These are phyloP conservation scores for Epinotia bilunana DNA, from an alignment of 2,888 invertebrate genomes.

Conservation along the genomic window DNA sequence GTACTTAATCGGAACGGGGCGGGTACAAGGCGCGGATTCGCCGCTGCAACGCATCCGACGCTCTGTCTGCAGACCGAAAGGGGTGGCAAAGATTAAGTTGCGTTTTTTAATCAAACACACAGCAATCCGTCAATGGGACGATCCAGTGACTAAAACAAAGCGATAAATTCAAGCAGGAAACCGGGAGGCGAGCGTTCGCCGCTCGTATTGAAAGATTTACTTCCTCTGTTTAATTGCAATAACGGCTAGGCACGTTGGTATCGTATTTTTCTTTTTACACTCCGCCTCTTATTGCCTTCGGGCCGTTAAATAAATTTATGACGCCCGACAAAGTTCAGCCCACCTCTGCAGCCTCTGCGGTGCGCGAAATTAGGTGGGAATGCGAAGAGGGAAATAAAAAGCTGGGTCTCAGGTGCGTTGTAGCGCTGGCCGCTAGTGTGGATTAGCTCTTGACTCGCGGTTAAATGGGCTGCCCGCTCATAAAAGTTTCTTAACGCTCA, in stretches of 20 bases:
- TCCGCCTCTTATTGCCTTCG: slow-evolving; percentile 83
- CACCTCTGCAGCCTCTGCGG: slow-evolving; percentile 75
- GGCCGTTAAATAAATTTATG: slow-evolving; percentile 85
- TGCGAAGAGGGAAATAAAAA: slow-evolving; percentile 80
- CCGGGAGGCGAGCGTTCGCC: slow-evolving; percentile 78
- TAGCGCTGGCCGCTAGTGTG: slow-evolving; percentile 63
- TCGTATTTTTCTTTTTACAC: slow-evolving; percentile 85
- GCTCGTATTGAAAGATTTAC: slow-evolving; percentile 85
- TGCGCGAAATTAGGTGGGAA: slow-evolving; percentile 80
- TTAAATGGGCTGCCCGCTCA: slow-evolving; percentile 77
- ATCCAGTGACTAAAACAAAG: slow-evolving; percentile 82
- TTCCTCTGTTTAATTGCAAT: slow-evolving; percentile 85
- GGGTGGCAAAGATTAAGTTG: slow-evolving; percentile 71
- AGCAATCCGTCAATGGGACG: slow-evolving; percentile 82
- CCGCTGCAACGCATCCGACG: slow-evolving; percentile 47
- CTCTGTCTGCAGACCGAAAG: slow-evolving; percentile 54
- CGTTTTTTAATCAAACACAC: slow-evolving; percentile 83
- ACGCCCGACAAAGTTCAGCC: slow-evolving; percentile 83
- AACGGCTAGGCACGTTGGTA: slow-evolving; percentile 85
- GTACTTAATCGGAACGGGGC: slow-evolving; percentile 30
- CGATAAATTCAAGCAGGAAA: slow-evolving; percentile 82
- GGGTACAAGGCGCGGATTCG: slow-evolving; percentile 25
- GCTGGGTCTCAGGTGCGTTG: slow-evolving; percentile 79
- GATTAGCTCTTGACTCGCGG: slow-evolving; percentile 80
- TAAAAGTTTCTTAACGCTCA: slow-evolving; percentile 82